Percentiles rank a stretch among this genome's conserved stretches.
Evolutionary conservation across 2,797 vertebrate species (phyloP).

Genomic region (Lophotriccus pileatus): DNA sequence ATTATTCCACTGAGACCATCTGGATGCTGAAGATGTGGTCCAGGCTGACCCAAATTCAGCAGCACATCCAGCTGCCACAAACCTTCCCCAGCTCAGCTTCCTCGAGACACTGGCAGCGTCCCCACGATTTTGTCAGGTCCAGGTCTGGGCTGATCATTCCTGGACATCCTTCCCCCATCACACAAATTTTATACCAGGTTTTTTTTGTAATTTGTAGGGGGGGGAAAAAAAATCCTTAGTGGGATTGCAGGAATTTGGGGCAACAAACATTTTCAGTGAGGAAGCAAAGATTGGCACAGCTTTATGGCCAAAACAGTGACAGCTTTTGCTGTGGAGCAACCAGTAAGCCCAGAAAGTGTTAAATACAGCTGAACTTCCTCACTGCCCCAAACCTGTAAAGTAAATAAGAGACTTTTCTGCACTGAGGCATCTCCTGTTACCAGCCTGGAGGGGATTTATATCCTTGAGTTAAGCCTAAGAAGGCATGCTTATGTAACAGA

Average conservation of each 20-base stretch:
- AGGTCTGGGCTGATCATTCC: background rate
- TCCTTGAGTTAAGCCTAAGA: background rate
- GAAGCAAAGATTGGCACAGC: background rate
- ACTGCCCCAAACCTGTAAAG: background rate
- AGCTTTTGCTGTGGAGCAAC: background rate
- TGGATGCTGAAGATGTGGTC: rapidly evolving
- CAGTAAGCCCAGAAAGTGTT: background rate
- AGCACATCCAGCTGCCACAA: background rate
- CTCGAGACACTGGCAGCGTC: background rate
- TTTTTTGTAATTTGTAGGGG: background rate
- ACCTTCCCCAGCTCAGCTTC: background rate
- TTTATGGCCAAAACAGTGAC: background rate
- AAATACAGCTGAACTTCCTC: background rate
- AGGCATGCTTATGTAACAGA: background rate
- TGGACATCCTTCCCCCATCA: background rate
- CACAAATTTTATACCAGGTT: background rate
- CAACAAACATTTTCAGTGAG: background rate
- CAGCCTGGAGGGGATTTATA: background rate
- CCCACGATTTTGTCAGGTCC: rapidly evolving
- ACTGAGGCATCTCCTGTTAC: background rate
- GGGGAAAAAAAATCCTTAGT: background rate
- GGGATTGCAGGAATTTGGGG: background rate
- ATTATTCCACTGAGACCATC: background rate
- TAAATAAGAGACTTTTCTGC: background rate
- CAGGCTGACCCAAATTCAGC: background rate